Base-by-base conservation (phyloP, 2,113 vertebrate genomes). In the Ctenomys sociabilis region DNA sequence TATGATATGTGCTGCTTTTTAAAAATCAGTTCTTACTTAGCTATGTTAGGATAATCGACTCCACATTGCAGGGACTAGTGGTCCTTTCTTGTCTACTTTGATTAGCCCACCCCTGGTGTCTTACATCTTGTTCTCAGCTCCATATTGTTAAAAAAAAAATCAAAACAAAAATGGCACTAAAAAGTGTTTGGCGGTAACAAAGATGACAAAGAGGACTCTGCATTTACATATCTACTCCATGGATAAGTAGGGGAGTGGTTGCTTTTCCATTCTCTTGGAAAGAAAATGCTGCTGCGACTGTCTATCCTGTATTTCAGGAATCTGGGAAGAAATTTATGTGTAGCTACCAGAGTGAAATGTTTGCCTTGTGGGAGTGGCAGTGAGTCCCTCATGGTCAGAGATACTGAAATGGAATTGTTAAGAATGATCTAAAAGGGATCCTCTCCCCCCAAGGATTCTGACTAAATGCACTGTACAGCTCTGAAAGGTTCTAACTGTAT, bases 321-420 rank as follows among this genome's bases (percentile, higher is more conserved):
- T 61, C 77, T 90, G 6, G 21, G 17, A 80, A 83, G 70, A 92
- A 70, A 96, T 24, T 24, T 12, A 40, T 49, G 0, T 35, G 11
- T 21, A 81, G n/a, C 72, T 70, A 2, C 43, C 37, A 77, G 54
- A 63, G 40, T 40, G 68, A 40, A 81, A 40, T 45, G 61, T 61
- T 88, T 82, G 70, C 45, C 66, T 72, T 57, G 52, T 57, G 54
- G 16, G 16, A 49, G 21, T 64, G 24, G 37, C 35, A 83, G 17
- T 83, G 49, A 95, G n/a, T 88, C 68, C 72, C 83, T 70, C 5
- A 21, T 93, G 70, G 37, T 73, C 82, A 45, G 49, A 94, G 70
- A 28, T n/a, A 26, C 91, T 72, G 43, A 43, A 66, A 73, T 37
- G 8, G 68, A 96, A 49, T 90, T 52, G 9, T n/a, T 28, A 43